Evolutionary conservation across 2,113 vertebrate genomes (phyloP).

Genomic region (Sclerurus mexicanus): DNA sequence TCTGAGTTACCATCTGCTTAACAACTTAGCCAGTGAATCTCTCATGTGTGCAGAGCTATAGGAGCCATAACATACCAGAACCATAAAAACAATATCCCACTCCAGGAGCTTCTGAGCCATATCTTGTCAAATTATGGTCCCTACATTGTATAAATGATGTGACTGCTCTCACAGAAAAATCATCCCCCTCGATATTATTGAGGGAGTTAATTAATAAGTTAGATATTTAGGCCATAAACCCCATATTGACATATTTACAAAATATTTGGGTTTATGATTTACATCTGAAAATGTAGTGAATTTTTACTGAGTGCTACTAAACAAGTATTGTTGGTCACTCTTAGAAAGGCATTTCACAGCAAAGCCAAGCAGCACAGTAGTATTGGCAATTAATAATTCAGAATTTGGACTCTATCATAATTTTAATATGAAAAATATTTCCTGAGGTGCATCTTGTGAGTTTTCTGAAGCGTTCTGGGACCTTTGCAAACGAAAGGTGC

Average conservation of each 20-base stretch:
- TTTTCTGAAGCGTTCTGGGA: neutral
- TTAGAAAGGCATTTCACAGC: neutral
- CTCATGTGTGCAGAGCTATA: neutral
- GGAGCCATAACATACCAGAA: neutral
- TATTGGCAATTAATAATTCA: neutral
- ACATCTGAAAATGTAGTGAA: rapidly evolving
- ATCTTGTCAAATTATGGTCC: neutral
- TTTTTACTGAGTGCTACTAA: neutral
- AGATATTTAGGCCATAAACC: neutral
- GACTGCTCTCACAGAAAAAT: neutral
- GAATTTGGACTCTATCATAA: neutral
- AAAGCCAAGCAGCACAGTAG: neutral
- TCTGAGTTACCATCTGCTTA: neutral
- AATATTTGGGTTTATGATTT: neutral
- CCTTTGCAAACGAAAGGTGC: neutral
- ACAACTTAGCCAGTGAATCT: rapidly evolving
- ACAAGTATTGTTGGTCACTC: neutral
- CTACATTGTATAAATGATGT: neutral
- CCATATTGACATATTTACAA: neutral
- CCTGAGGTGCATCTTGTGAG: neutral
- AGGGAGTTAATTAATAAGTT: neutral
- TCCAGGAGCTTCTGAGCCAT: neutral
- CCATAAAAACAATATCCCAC: neutral
- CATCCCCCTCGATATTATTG: rapidly evolving
- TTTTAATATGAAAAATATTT: neutral